These are phyloP conservation scores for Apantesis nais DNA, from an alignment of 2,888 invertebrate species.

Conservation along the genomic window DNA sequence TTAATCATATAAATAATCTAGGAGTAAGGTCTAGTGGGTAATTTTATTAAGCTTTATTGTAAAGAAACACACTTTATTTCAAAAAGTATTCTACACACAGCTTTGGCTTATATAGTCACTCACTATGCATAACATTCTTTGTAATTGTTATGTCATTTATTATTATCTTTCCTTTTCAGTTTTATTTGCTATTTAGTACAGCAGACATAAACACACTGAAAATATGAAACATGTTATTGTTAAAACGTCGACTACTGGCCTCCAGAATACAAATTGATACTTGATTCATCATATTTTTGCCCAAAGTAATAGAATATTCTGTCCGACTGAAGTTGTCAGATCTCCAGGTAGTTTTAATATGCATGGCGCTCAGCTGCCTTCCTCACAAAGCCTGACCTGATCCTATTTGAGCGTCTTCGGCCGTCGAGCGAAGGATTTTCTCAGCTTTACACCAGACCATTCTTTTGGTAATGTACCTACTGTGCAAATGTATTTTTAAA, in stretches of 20 bases:
- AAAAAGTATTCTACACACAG: no score
- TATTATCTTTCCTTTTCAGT: background rate
- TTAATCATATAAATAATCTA: no score
- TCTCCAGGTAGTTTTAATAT: conserved; percentile 72
- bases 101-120: background rate
- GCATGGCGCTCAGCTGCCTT: conserved; percentile 68
- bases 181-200: background rate
- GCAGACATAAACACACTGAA: background rate
- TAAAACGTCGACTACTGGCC: background rate
- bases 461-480: conserved; percentile 41
- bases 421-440: conserved; percentile 56
- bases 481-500: conserved; percentile 9
- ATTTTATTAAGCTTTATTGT: background rate
- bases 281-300: conserved; percentile 33
- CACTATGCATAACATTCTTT: background rate
- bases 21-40: background rate
- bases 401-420: conserved; percentile 71
- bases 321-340: conserved; percentile 52
- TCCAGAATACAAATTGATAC: background rate
- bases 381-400: conserved; percentile 70
- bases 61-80: no score
- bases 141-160: background rate
- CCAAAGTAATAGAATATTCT: conserved; percentile 66
- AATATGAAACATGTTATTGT: background rate
- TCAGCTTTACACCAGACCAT: conserved; percentile 62